Evolutionary conservation across 2,888 invertebrate genomes (phyloP).

Genomic region (Stenodema calcarata): DNA sequence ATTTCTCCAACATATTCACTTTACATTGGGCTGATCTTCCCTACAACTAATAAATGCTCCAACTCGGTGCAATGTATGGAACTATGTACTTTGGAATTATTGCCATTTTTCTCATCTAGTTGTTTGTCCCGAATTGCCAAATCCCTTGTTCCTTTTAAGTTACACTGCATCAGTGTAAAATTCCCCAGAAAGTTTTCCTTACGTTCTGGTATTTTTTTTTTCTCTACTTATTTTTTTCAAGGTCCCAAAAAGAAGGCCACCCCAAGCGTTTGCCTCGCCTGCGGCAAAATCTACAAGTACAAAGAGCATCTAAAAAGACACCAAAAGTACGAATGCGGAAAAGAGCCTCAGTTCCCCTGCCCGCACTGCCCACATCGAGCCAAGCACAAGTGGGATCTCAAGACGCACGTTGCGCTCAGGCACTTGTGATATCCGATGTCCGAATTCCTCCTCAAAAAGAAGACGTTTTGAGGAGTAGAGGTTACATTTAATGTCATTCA

Average conservation of each 20-base stretch:
- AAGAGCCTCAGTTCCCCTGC: slow-evolving; percentile 56
- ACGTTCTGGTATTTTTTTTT: neutral
- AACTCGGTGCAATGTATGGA: too few relatives aligned
- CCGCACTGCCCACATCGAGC: slow-evolving; percentile 60
- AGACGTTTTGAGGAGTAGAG: neutral
- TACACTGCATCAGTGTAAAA: too few relatives aligned
- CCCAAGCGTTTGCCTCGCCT: slow-evolving; percentile 17
- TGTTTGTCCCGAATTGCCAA: too few relatives aligned
- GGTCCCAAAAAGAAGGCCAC: slow-evolving; percentile 25
- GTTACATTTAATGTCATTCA: too few relatives aligned
- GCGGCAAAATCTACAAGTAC: slow-evolving; percentile 54
- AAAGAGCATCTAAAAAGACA: slow-evolving; percentile 59
- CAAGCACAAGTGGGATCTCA: slow-evolving; percentile 62
- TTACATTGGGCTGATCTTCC: too few relatives aligned
- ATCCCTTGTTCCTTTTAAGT: too few relatives aligned
- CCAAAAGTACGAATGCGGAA: slow-evolving; percentile 56
- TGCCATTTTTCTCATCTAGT: too few relatives aligned
- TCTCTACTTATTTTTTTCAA: neutral
- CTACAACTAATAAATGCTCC: too few relatives aligned
- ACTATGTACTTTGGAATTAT: too few relatives aligned
- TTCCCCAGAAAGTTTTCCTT: neutral
- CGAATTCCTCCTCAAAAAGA: neutral
- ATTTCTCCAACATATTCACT: too few relatives aligned
- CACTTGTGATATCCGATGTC: slow-evolving; percentile 27
- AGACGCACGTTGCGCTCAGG: slow-evolving; percentile 50